Evolutionary conservation across 2,797 vertebrate species (phyloP), one percentile per base, ranked within the genome.

Genomic region (Pachyuromys duprasi): DNA sequence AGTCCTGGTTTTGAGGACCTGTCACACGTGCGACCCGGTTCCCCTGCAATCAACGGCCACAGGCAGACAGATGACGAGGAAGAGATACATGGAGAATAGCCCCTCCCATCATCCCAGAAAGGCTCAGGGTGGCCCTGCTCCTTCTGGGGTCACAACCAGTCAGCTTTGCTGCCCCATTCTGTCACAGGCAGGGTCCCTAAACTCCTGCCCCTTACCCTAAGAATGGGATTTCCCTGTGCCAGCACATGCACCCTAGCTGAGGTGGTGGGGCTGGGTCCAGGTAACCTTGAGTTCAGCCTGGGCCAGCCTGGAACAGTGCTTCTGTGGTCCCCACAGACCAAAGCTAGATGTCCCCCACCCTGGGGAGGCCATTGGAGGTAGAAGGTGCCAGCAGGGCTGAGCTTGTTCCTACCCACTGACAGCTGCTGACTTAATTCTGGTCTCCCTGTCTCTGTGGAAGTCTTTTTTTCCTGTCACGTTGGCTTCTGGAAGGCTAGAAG

Each of bases 1-100:
- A 99, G 99, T 97, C 99, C 99, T 17, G 99, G 99, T 55, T 99
- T 99, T 0, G 99, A 99, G 97, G 99, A 99, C 97, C 98, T 99
- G 22, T 99, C 99, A 36, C 99, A 99, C 26, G 98, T 99, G 92
- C 98, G 84, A 0, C 98, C 97, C 0, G 98, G 99, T 65, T 99
- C 99, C 0, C 99, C 99, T 0, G 98, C 98, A 0, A 94, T 98
- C 0, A 99, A 99, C 0, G 98, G 99, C 95, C 98, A 94, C 98
- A 99, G 97, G 74, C 97, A 98, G 26, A 98, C 97, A 65, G 98
- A 98, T 0, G 98, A 98, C 0, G 98, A 98, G 0, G 98, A 98
- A 84, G 97, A 84, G 79, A 89, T 3, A 0, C 78, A 0, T 17
- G 96, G 86, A 63, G 88, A 97, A 45, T 96, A 97, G 57, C 45